Evolutionary conservation across 2,888 invertebrate genomes (phyloP), one percentile per base, ranked within the genome.

Genomic region (Nyleta sp.): DNA sequence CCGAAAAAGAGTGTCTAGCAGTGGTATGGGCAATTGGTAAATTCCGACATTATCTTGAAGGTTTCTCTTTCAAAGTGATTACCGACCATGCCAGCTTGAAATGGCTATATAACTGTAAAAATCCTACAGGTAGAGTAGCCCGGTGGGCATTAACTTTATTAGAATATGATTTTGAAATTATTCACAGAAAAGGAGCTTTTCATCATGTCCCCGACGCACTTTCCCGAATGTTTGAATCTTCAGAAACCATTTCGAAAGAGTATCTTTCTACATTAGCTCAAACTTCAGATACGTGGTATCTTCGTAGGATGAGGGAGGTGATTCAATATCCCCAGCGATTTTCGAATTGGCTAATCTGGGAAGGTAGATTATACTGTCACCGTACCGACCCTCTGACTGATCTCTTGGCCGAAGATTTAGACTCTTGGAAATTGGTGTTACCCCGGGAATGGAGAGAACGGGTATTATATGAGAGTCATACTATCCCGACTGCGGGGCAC

Each of bases 1-100:
- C 84, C 0, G 80, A 84, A 53, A 65, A 38, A 15, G 84, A 86
- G 33, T 85, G 82, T 33, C 73, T 84, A 0, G 82, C 83, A 0
- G 72, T 83, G 2, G 15, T 84, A 4, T 80, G 73, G 73, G 62
- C 75, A 11, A 46, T 84, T 0, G 52, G 67, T 31, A 80, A 78
- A 28, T 81, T 80, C 35, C 28, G 82, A 0, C 48, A 72, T 8
- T 84, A 84, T 40, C 28, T 84, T 0, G 82, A 82, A 42, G 83
- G 84, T 0, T 64, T 68, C 5, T 40, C 62, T 2, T 84, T 82
- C 42, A 81, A 64, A 3, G 81, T 81, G 6, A 60, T 79, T 7
- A 83, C 83, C 0, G 83, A 84, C 33, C 83, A 84, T 5, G 78
- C 77, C 4, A 80, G 78, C 40, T 50, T 84, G 2, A 42, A 59